Percentiles rank a stretch among this genome's conserved stretches.
Conservation (phyloP, 2,113 vertebrate species). For the Nipponia nippon region DNA sequence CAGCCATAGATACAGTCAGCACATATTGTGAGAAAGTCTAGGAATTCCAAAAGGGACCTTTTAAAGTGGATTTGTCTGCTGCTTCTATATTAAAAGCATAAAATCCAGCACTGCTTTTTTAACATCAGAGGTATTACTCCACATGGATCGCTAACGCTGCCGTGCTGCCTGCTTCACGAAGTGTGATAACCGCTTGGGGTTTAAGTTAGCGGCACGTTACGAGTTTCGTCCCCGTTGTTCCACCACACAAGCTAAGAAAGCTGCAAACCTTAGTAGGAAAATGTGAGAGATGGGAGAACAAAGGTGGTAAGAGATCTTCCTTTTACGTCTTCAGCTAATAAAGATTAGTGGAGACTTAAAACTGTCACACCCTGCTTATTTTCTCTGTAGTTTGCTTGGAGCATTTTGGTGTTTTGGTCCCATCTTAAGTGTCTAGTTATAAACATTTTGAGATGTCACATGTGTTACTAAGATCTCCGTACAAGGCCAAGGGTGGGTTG, state of each 20-base stretch:
- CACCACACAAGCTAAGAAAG: background rate
- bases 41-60: background rate
- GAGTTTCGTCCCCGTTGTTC: background rate
- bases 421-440: background rate
- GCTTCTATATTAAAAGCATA: background rate
- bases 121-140: background rate
- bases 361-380: background rate
- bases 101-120: background rate
- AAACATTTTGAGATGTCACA: background rate
- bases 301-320: background rate
- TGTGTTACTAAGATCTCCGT: background rate
- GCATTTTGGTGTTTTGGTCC: background rate
- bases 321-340: background rate
- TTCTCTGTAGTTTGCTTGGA: background rate
- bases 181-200: background rate
- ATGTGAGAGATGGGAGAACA: background rate
- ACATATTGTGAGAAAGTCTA: background rate
- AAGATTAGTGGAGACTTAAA: background rate
- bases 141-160: background rate
- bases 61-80: background rate
- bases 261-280: background rate
- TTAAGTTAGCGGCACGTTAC: background rate
- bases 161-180: background rate
- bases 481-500: background rate
- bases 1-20: background rate